Evolutionary conservation across 2,888 invertebrate genomes (phyloP), one percentile per base, ranked within the genome.

Genomic region (Bursaphelenchus okinawaensis): DNA sequence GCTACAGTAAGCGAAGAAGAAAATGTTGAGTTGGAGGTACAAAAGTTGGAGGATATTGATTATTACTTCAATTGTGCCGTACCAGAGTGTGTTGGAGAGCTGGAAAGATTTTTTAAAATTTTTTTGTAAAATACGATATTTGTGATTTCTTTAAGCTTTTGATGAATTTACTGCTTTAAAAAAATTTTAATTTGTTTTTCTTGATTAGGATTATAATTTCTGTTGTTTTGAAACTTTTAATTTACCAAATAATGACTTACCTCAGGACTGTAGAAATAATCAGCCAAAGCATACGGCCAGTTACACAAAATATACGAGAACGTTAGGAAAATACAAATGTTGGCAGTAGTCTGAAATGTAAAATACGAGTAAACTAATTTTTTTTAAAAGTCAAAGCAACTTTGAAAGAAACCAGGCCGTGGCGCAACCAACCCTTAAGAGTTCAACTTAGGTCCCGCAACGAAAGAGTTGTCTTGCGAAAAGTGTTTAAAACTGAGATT

Each of bases 241-340:
- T n/a, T n/a, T n/a, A n/a, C n/a, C n/a, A n/a, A n/a, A n/a, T n/a
- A n/a, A n/a, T 3, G 19, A 7, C 27, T 26, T 51, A 65, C 64
- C 26, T 72, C 72, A 12, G 68, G 40, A n/a, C 16, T 62, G 57
- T 72, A 72, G 52, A 72, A 70, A 57, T 68, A 72, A 54, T 72
- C 72, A 50, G 72, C 65, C n/a, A 73, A 23, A 1, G 72, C 69
- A 51, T 72, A 72, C 8, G 72, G 72, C 69, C 73, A 72, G 24
- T 72, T 72, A 64, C 70, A 72, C 9, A 69, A 19, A 28, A 72
- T 65, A 62, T 63, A 72, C 4, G 73, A 65, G 16, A 70, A 28
- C 4, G 72, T 68, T 16, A 73, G 68, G 29, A 73, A 67, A 29
- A 61, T 65, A 26, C 69, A 68, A 55, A 72, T 72, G 26, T 67